Conservation (phyloP, 2,797 vertebrate species). For the Eremophila alpestris region DNA sequence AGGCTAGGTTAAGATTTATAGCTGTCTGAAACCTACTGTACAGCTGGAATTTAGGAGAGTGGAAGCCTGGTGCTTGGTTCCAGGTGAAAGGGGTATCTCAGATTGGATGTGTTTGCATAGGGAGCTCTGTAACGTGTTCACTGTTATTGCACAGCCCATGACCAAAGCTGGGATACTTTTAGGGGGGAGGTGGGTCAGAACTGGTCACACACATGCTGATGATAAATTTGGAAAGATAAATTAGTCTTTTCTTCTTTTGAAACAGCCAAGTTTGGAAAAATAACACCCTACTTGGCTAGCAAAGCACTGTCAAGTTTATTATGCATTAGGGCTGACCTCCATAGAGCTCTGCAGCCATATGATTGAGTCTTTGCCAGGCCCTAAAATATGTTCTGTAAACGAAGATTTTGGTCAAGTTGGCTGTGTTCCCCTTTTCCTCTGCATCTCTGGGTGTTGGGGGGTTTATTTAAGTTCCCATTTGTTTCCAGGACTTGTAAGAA, state of each 20-base stretch:
- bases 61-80: background rate
- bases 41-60: background rate
- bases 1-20: slow-evolving; percentile 1
- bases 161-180: background rate
- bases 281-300: slow-evolving; percentile 30
- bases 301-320: slow-evolving; percentile 13
- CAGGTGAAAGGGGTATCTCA: background rate
- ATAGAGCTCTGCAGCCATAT: background rate
- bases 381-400: slow-evolving; percentile 39
- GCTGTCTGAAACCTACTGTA: background rate
- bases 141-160: background rate
- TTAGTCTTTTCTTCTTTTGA: background rate
- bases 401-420: slow-evolving; percentile 13
- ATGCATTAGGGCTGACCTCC: slow-evolving; percentile 29
- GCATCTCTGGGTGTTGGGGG: background rate
- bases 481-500: background rate
- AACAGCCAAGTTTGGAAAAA: slow-evolving; percentile 30
- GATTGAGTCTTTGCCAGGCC: slow-evolving; percentile 23
- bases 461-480: slow-evolving; percentile 32
- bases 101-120: background rate
- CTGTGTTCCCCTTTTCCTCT: slow-evolving; percentile 14
- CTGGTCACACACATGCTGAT: background rate
- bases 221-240: slow-evolving; percentile 45
- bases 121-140: background rate
- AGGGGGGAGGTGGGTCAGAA: background rate